Evolutionary conservation across 2,797 vertebrate genomes (phyloP).

Genomic region (Danio jaintianensis): DNA sequence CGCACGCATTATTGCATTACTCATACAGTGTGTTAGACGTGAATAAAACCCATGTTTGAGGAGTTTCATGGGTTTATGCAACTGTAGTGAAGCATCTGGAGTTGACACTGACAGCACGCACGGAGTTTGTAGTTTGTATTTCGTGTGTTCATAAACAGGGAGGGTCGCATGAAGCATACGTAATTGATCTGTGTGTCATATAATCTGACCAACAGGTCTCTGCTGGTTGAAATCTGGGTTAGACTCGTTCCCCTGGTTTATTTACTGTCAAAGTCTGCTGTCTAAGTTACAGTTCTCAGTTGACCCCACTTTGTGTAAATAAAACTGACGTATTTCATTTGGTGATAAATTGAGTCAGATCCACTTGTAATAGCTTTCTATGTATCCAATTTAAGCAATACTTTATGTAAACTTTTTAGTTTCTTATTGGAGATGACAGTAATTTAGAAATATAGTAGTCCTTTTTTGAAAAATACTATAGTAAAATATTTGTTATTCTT

Average conservation of each 20-base stretch:
- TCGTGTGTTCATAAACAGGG: constrained; percentile 12
- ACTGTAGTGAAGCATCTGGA: background rate
- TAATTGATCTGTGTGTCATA: constrained; percentile 25
- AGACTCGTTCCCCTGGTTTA: background rate
- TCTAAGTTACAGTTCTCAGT: too few species aligned
- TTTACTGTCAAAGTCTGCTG: background rate
- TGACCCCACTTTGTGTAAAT: background rate
- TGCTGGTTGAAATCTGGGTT: constrained; percentile 13
- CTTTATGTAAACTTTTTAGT: too few species aligned
- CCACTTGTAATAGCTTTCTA: background rate
- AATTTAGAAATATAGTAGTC: too few species aligned
- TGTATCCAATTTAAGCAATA: background rate
- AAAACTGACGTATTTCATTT: background rate
- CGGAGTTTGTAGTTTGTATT: background rate
- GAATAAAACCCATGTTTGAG: background rate
- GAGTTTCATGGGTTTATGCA: background rate
- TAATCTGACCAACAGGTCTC: constrained; percentile 21
- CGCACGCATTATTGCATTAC: background rate
- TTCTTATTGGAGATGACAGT: too few species aligned
- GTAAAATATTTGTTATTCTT: too few species aligned
- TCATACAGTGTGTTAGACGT: background rate
- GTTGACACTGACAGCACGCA: background rate
- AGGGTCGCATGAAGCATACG: background rate
- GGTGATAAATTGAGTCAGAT: background rate
- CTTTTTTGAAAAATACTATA: too few species aligned